Percentiles rank a stretch among this genome's conserved stretches.
These are phyloP conservation scores for Aphyosemion australe DNA, from an alignment of 2,113 vertebrate species.

Conservation along the genomic window DNA sequence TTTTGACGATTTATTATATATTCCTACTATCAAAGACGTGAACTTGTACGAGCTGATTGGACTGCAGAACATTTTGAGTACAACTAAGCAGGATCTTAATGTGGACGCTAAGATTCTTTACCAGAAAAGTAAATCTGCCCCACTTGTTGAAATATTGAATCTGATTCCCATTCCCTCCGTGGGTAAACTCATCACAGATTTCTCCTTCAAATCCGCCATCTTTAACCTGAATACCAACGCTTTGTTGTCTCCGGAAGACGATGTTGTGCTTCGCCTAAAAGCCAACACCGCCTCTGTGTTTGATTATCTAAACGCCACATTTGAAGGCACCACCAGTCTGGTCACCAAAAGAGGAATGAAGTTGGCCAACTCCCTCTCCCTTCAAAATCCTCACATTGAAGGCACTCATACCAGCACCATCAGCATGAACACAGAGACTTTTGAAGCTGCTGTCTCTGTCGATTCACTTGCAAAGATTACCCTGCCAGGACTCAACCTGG, in stretches of 20 bases:
- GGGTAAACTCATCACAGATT: slow-evolving; percentile 87
- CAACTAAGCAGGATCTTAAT: slow-evolving; percentile 86
- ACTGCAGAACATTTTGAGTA: slow-evolving; percentile 84
- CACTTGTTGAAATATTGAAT: slow-evolving; percentile 68
- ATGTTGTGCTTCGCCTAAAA: slow-evolving; percentile 84
- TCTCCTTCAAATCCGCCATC: slow-evolving; percentile 89
- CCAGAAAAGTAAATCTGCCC: slow-evolving; percentile 81
- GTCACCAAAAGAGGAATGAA: slow-evolving; percentile 87
- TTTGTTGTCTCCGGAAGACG: slow-evolving; percentile 84
- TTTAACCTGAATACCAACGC: slow-evolving; percentile 85
- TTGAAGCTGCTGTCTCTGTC: slow-evolving; percentile 76
- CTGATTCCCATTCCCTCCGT: slow-evolving; percentile 77
- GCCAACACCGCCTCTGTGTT: slow-evolving; percentile 84
- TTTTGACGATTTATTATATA: slow-evolving; percentile 73
- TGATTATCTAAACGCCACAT: slow-evolving; percentile 83
- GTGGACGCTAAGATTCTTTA: slow-evolving; percentile 84
- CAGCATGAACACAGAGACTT: slow-evolving; percentile 79
- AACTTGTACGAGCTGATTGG: slow-evolving; percentile 86
- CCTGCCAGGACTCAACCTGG: slow-evolving; percentile 76
- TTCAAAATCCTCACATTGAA: slow-evolving; percentile 81
- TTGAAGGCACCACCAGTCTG: slow-evolving; percentile 88
- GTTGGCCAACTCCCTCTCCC: slow-evolving; percentile 85
- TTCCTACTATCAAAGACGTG: slow-evolving; percentile 78
- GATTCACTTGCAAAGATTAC: slow-evolving; percentile 77
- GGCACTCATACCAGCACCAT: slow-evolving; percentile 87